Evolutionary conservation across 2,888 invertebrate species (phyloP).

Genomic region (Synanthedon tipuliformis): DNA sequence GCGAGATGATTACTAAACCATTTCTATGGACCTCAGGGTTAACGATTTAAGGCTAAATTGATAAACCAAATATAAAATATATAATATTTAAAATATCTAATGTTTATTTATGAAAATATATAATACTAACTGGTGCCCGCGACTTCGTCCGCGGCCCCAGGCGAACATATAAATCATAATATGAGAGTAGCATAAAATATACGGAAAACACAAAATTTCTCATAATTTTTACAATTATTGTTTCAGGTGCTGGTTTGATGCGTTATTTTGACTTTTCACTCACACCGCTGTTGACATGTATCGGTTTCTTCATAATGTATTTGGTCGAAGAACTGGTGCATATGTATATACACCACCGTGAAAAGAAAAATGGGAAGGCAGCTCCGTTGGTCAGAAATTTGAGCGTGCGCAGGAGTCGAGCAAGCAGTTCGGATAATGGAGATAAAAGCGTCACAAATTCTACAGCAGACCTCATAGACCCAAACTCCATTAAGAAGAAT

Average conservation of each 20-base stretch:
- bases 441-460: constrained; percentile 50
- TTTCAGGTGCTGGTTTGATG: constrained; percentile 45
- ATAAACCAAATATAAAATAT: too few species aligned
- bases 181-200: too few species aligned
- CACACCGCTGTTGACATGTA: constrained; percentile 79
- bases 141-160: too few species aligned
- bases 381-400: constrained; percentile 52
- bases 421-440: constrained; percentile 17
- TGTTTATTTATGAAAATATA: too few species aligned
- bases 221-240: constrained; percentile 1
- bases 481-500: constrained; percentile 23
- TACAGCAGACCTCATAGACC: constrained; percentile 54
- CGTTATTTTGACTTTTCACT: constrained; percentile 71
- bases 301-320: constrained; percentile 82
- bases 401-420: constrained; percentile 45
- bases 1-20: too few species aligned
- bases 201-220: too few species aligned
- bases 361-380: constrained; percentile 34
- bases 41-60: too few species aligned
- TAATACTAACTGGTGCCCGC: too few species aligned
- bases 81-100: too few species aligned
- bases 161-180: too few species aligned
- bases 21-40: too few species aligned
- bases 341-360: constrained; percentile 71
- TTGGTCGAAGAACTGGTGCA: constrained; percentile 85